phyloP scores from a whole-genome alignment of 2,113 vertebrate genomes.

The Tringa solitaria region DNA sequence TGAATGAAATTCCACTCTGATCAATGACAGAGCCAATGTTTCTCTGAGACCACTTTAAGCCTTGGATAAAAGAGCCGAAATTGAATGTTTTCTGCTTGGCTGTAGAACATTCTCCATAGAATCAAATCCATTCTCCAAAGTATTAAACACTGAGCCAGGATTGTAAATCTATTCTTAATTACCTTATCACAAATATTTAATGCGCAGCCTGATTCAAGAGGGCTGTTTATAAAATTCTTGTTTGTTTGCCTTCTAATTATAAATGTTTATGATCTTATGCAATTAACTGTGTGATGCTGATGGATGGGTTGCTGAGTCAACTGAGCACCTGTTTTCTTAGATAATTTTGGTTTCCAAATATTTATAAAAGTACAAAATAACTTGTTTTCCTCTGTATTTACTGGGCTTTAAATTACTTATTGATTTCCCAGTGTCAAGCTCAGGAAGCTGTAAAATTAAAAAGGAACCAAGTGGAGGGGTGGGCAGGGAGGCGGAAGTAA shows the following conservation, averaged over 20 bases:
- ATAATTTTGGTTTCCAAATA: constrained; percentile 70
- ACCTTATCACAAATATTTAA: constrained; percentile 71
- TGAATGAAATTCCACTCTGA: constrained; percentile 49
- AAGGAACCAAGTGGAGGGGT: constrained; percentile 34
- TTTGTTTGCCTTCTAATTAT: constrained; percentile 72
- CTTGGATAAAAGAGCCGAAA: constrained; percentile 14
- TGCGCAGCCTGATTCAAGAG: constrained; percentile 69
- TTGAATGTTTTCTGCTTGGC: constrained; percentile 34
- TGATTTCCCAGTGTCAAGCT: constrained; percentile 73
- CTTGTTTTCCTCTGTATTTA: constrained; percentile 57
- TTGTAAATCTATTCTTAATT: constrained; percentile 70
- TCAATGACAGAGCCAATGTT: constrained; percentile 20
- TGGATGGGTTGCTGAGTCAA: constrained; percentile 63
- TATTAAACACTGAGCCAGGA: constrained; percentile 52
- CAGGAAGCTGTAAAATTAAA: constrained; percentile 71
- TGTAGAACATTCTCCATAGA: constrained; percentile 40
- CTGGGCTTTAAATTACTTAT: constrained; percentile 77
- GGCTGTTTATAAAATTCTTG: constrained; percentile 67
- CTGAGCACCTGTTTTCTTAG: constrained; percentile 69
- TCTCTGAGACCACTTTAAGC: constrained; percentile 36
- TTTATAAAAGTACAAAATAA: constrained; percentile 67
- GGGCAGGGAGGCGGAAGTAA: constrained; percentile 44
- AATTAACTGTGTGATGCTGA: constrained; percentile 74
- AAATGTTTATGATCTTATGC: constrained; percentile 68
- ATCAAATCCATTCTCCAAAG: constrained; percentile 39